These are phyloP conservation scores for Antitype chi DNA, from an alignment of 2,888 invertebrate species.

Conservation along the genomic window DNA sequence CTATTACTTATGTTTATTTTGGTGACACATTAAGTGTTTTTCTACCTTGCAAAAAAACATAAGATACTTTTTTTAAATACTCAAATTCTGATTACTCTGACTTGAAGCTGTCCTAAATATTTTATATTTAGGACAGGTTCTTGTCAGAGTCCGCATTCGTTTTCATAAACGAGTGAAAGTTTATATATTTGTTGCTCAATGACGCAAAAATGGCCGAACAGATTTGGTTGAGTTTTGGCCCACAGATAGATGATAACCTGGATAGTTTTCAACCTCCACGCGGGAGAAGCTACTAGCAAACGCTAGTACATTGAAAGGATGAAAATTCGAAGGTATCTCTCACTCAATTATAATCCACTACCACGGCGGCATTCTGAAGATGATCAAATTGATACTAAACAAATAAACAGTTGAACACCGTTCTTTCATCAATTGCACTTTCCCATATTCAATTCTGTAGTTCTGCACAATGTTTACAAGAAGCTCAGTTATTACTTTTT, in stretches of 20 bases:
- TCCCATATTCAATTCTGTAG: background rate
- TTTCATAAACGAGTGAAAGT: no score
- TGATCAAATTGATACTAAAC: background rate
- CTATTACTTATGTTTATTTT: background rate
- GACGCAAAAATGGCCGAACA: no score
- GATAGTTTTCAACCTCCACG: no score
- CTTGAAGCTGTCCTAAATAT: background rate
- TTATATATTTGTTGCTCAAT: no score
- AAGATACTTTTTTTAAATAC: no score
- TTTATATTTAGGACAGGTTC: no score
- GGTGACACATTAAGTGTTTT: background rate
- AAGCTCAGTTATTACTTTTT: slow-evolving; percentile 43
- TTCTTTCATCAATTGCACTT: slow-evolving; percentile 7
- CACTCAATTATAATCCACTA: background rate
- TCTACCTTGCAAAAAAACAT: background rate
- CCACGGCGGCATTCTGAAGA: background rate
- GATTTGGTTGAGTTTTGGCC: no score
- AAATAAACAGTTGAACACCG: background rate
- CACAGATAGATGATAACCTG: no score
- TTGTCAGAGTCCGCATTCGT: no score
- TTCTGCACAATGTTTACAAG: slow-evolving; percentile 18
- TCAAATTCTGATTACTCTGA: background rate
- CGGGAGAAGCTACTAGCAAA: no score
- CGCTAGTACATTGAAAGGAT: no score
- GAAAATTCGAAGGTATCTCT: no score